Conservation (phyloP, 2,113 vertebrate genomes). For the Calypte anna region DNA sequence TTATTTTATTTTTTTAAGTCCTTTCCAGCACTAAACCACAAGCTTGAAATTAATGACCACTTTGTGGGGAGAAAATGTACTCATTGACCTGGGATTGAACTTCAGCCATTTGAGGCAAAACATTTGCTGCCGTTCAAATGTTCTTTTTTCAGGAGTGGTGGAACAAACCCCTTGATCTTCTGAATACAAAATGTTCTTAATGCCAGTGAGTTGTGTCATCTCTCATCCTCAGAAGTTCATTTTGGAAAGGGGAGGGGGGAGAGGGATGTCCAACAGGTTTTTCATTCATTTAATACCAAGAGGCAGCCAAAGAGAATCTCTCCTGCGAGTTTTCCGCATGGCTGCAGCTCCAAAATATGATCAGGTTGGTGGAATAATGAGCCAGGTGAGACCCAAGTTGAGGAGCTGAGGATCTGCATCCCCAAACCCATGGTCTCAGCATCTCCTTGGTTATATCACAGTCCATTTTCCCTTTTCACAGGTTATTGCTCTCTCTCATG, state of each 20-base stretch:
- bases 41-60: conserved; percentile 28
- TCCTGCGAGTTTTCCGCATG: fast-evolving
- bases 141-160: not conserved
- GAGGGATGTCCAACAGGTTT: not conserved
- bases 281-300: not conserved
- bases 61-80: conserved; percentile 20
- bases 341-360: not conserved
- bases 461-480: not conserved
- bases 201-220: not conserved
- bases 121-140: conserved; percentile 13
- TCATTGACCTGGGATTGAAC: conserved; percentile 54
- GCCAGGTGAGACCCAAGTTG: not conserved
- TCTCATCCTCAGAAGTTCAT: not conserved
- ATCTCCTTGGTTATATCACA: not conserved
- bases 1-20: not conserved
- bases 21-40: not conserved
- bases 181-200: not conserved
- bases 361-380: not conserved
- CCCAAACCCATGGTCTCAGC: fast-evolving
- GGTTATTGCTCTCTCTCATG: not conserved
- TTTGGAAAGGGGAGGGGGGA: not conserved
- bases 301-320: not conserved
- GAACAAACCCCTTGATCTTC: not conserved
- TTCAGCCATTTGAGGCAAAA: not conserved
- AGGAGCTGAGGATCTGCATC: not conserved